Evolutionary conservation across 2,797 vertebrate species (phyloP).

Genomic region (Sebastes vulpes): DNA sequence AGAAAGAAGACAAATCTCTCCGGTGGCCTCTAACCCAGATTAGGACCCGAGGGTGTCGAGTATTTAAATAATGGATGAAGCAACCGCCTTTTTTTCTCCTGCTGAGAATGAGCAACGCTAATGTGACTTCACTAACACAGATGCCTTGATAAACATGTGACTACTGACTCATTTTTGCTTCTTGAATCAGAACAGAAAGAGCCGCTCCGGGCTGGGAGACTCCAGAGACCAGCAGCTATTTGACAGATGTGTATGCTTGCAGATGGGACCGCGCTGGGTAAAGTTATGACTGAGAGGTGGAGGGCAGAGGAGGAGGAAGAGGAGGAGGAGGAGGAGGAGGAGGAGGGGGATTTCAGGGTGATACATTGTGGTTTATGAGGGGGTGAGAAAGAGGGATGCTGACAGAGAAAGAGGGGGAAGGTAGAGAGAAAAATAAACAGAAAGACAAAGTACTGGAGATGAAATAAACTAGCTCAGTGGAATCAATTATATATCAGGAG

Average conservation of each 20-base stretch:
- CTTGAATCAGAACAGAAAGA: constrained; percentile 21
- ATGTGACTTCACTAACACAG: constrained; percentile 26
- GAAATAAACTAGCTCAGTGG: not conserved
- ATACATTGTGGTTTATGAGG: constrained; percentile 21
- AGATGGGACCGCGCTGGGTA: constrained; percentile 55
- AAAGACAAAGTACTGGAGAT: not conserved
- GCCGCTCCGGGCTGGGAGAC: not conserved
- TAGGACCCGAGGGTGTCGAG: constrained; percentile 67
- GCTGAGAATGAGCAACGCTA: constrained; percentile 38
- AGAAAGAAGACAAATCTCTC: constrained; percentile 48
- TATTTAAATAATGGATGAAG: constrained; percentile 81
- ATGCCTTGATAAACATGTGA: constrained; percentile 25
- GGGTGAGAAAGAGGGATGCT: not conserved
- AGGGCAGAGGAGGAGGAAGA: not conserved
- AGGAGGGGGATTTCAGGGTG: constrained; percentile 26
- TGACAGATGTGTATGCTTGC: constrained; percentile 58
- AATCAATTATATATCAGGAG: constrained; percentile 11
- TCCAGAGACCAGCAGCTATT: constrained; percentile 25
- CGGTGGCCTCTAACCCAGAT: constrained; percentile 80
- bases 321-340: not conserved
- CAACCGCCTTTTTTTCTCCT: constrained; percentile 38
- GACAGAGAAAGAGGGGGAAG: not conserved
- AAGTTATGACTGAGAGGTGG: constrained; percentile 71
- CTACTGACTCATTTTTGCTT: constrained; percentile 24
- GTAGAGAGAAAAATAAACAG: not conserved